Conservation (phyloP, 2,888 invertebrate genomes). For the Lomographa bimaculata region DNA sequence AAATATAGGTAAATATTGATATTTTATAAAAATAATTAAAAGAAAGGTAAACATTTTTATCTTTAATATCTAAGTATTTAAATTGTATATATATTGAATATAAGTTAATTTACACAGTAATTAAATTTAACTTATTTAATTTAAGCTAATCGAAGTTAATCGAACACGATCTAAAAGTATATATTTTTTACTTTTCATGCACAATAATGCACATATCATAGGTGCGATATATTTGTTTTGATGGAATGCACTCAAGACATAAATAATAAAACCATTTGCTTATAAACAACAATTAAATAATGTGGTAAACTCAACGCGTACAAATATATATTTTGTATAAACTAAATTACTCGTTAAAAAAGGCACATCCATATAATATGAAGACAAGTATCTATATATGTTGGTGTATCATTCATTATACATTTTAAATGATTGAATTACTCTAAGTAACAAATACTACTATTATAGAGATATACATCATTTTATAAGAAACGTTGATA, state of each 20-base stretch:
- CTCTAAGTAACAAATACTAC: no score
- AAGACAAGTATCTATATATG: conserved; percentile 35
- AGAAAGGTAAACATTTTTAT: not conserved
- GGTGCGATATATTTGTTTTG: no score
- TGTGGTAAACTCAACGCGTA: no score
- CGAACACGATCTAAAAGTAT: conserved; percentile 6
- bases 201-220: no score
- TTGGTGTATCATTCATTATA: conserved; percentile 30
- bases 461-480: no score
- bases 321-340: conserved; percentile 11
- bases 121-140: not conserved
- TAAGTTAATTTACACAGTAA: not conserved
- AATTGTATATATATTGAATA: not conserved
- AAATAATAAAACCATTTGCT: no score
- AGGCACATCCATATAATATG: conserved; percentile 65
- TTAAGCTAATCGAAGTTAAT: conserved; percentile 4
- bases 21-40: not conserved
- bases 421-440: no score
- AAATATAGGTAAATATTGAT: conserved; percentile 6
- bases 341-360: conserved; percentile 49
- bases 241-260: no score
- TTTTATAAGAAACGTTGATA: no score
- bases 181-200: not conserved
- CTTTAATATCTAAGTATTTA: not conserved
- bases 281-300: no score